A percentile compares a stretch with the other conserved stretches of the same genome.
Evolutionary conservation across 2,797 vertebrate genomes (phyloP).

Genomic region (Tragelaphus eurycerus): DNA sequence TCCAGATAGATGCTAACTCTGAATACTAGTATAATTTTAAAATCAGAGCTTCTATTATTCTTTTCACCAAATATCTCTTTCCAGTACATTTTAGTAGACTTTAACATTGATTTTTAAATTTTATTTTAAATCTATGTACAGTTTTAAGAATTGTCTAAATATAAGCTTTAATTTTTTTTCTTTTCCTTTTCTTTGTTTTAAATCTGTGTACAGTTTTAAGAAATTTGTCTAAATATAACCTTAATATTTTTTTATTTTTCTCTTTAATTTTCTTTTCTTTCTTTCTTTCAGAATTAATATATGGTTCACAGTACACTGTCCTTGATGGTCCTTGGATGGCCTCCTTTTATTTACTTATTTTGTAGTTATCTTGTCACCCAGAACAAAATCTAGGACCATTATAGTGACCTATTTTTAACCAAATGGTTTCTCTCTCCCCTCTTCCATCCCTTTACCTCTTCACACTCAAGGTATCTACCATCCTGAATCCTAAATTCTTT

Average conservation of each 20-base stretch:
- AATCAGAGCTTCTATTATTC: background rate
- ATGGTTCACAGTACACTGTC: background rate
- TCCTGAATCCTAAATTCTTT: background rate
- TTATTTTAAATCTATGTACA: background rate
- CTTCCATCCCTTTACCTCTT: background rate
- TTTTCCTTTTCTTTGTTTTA: background rate
- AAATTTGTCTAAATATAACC: conserved; percentile 28
- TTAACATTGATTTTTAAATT: background rate
- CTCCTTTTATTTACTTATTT: conserved; percentile 6
- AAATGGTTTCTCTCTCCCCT: background rate
- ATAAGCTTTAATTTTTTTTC: background rate
- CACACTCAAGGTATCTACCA: background rate
- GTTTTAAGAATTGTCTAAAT: conserved; percentile 25
- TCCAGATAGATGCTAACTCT: background rate
- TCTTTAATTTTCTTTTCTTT: background rate
- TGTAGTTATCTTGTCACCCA: background rate
- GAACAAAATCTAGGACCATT: background rate
- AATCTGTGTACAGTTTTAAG: background rate
- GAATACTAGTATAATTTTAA: conserved; percentile 18
- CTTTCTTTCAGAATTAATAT: background rate
- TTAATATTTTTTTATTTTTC: background rate
- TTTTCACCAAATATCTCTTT: background rate
- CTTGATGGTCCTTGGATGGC: background rate
- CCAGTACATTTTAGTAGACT: background rate
- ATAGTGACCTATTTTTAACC: background rate